phyloP scores from a whole-genome alignment of 2,888 invertebrate genomes.

The Drosophila flavopinicola region DNA sequence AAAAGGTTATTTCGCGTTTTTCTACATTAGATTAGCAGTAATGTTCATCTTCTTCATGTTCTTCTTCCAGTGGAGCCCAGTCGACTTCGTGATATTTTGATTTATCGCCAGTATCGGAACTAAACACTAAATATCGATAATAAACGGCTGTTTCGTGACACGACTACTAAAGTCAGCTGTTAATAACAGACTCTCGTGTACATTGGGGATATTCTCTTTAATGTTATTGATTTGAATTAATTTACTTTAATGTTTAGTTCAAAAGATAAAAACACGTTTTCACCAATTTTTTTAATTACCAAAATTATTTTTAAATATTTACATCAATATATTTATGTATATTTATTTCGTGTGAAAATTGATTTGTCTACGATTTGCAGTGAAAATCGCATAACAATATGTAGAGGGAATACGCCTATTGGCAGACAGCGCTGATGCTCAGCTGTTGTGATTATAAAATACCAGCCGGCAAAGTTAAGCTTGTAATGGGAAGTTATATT shows the following conservation, averaged over 20 bases:
- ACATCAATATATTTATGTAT: too few species aligned
- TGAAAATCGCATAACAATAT: background rate
- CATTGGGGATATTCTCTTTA: background rate
- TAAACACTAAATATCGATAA: conserved; percentile 23
- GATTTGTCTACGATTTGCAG: conserved; percentile 4
- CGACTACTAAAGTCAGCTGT: conserved; percentile 33
- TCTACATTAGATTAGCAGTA: conserved; percentile 45
- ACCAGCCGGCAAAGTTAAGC: conserved; percentile 5
- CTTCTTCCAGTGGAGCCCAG: conserved; percentile 50
- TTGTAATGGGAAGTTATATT: conserved; percentile 50
- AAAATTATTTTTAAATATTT: too few species aligned
- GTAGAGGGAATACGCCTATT: conserved; percentile 3
- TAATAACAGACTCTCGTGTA: background rate
- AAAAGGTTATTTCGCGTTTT: conserved; percentile 56
- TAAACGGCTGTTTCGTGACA: conserved; percentile 36
- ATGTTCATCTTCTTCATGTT: conserved; percentile 46
- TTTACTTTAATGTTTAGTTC: too few species aligned
- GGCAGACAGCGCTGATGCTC: conserved; percentile 4
- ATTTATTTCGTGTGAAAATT: too few species aligned
- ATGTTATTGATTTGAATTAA: background rate
- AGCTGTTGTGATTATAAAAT: conserved; percentile 46
- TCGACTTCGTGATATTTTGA: conserved; percentile 41
- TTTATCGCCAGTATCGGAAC: conserved; percentile 31
- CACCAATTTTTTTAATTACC: too few species aligned
- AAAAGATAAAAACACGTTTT: too few species aligned